These are phyloP conservation scores for Pedionomus torquatus DNA, from an alignment of 2,113 vertebrate genomes.

Conservation along the genomic window DNA sequence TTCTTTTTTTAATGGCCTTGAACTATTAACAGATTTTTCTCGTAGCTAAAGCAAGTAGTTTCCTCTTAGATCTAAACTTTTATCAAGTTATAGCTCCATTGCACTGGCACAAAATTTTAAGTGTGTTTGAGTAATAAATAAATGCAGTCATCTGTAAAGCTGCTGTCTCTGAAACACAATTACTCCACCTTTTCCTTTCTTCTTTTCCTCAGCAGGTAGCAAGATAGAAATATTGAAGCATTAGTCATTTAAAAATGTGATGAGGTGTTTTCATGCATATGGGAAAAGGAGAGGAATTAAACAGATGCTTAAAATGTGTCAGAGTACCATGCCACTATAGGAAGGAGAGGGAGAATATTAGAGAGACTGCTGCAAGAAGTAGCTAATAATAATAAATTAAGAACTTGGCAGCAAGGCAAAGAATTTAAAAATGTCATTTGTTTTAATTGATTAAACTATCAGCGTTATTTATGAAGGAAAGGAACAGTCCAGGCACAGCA, in stretches of 20 bases:
- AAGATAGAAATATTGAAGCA: constrained; percentile 11
- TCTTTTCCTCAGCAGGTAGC: constrained; percentile 32
- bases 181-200: not conserved
- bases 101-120: not conserved
- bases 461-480: not conserved
- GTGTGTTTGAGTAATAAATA: constrained; percentile 27
- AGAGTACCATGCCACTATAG: not conserved
- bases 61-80: not conserved
- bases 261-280: not conserved
- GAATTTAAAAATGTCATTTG: not conserved
- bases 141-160: constrained; percentile 3
- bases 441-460: not conserved
- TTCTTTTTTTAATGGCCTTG: not conserved
- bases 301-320: not conserved
- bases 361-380: not conserved
- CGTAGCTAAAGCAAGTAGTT: not conserved
- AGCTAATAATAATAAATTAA: not conserved
- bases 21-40: not conserved
- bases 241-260: constrained; percentile 14
- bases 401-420: not conserved
- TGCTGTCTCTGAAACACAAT: constrained; percentile 32
- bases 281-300: not conserved
- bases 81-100: not conserved
- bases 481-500: not conserved
- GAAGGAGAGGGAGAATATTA: not conserved